A percentile compares a stretch with the other conserved stretches of the same genome.
Conservation (phyloP, 2,888 invertebrate genomes). For the Rhodophaea formosa region DNA sequence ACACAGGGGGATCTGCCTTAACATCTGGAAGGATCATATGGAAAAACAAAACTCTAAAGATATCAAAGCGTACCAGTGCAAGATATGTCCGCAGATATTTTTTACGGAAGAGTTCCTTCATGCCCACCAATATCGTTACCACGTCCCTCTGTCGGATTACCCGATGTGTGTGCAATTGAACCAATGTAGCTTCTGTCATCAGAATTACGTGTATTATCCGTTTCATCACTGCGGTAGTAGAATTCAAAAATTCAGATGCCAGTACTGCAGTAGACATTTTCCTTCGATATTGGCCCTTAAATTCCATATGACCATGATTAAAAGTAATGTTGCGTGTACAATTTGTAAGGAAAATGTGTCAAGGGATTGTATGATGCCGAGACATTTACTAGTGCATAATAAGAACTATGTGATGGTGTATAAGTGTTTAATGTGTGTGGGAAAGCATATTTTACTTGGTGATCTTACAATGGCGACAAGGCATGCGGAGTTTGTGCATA, state of each 20-base stretch:
- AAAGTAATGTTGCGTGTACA: neutral
- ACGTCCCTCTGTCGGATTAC: neutral
- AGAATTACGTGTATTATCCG: neutral
- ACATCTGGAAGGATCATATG: neutral
- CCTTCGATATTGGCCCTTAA: neutral
- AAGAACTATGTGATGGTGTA: conserved; percentile 7
- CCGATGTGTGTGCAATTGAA: neutral
- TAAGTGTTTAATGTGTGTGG: neutral
- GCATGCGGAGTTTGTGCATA: neutral
- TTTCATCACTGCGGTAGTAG: neutral
- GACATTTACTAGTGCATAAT: neutral
- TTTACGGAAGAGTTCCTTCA: neutral
- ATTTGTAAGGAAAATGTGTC: neutral
- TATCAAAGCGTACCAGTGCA: neutral
- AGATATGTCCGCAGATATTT: conserved; percentile 7
- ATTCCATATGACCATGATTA: neutral
- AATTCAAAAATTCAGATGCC: neutral
- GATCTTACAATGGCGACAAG: neutral
- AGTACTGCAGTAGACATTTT: neutral
- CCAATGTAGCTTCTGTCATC: neutral
- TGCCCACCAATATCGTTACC: neutral
- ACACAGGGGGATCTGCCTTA: neutral
- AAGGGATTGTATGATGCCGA: neutral
- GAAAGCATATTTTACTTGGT: neutral
- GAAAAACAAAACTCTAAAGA: neutral